Percentiles rank a stretch among this genome's conserved stretches.
Conservation (phyloP, 2,888 invertebrate species). For the Germaria angustata region DNA sequence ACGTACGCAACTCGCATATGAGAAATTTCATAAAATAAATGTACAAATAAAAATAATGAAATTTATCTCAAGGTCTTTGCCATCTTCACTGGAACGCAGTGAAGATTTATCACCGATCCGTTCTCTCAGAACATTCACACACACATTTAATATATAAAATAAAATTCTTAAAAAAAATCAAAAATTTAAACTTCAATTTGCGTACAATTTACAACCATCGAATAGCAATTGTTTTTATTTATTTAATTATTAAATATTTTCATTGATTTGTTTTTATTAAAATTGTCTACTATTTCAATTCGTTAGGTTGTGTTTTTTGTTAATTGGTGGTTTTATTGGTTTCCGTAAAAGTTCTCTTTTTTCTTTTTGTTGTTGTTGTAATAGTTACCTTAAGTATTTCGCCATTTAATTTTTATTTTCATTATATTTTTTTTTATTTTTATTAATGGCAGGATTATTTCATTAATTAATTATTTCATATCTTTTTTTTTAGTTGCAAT, state of each 20-base stretch:
- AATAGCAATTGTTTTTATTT: neutral
- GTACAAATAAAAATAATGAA: no score
- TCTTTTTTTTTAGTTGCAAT: conserved; percentile 21
- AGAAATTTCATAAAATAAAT: no score
- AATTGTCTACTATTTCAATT: conserved; percentile 54
- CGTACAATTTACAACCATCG: conserved; percentile 1
- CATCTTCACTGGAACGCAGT: no score
- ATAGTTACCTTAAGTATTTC: conserved; percentile 19
- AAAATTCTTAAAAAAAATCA: neutral
- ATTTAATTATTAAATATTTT: conserved; percentile 13
- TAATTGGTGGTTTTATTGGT: conserved; percentile 53
- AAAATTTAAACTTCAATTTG: conserved; percentile 5
- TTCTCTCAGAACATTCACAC: no score
- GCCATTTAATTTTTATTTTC: conserved; percentile 11
- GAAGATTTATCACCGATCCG: no score
- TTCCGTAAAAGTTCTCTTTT: neutral
- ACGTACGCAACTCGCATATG: no score
- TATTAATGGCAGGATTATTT: conserved; percentile 63
- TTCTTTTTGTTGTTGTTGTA: neutral
- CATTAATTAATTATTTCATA: conserved; percentile 23
- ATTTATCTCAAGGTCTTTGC: no score
- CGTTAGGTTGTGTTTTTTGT: conserved; percentile 31
- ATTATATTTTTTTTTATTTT: conserved; percentile 3
- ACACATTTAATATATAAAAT: neutral
- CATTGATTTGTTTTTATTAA: conserved; percentile 4